Conservation (phyloP, 2,797 vertebrate genomes). For the Hemibagrus guttatus region DNA sequence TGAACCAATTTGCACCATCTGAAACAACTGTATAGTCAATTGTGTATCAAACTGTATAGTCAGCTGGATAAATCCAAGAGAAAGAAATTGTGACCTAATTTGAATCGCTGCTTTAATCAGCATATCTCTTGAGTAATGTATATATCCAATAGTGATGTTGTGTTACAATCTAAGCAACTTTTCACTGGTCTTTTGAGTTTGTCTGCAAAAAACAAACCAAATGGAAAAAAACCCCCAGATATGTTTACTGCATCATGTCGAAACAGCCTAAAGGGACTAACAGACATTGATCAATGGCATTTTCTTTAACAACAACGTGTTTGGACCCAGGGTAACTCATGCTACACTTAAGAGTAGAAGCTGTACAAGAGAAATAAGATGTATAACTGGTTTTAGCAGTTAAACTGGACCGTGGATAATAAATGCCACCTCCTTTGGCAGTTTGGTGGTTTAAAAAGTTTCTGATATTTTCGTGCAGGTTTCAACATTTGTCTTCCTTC, state of each 20-base stretch:
- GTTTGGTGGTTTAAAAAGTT: neutral
- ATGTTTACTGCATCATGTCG: neutral
- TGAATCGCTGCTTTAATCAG: neutral
- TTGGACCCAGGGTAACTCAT: neutral
- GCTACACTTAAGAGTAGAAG: neutral
- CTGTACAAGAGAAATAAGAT: neutral
- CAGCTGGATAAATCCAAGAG: no score
- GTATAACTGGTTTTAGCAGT: no score
- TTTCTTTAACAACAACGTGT: neutral
- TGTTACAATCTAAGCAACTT: neutral
- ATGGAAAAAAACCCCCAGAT: neutral
- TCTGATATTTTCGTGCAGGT: neutral
- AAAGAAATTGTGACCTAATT: neutral
- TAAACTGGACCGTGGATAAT: neutral
- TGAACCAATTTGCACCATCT: neutral
- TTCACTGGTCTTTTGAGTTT: neutral
- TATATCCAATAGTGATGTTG: no score
- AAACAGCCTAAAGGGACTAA: neutral
- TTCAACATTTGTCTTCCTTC: no score
- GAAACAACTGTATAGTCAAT: neutral
- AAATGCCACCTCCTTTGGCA: neutral
- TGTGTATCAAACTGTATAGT: neutral
- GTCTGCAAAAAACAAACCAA: neutral
- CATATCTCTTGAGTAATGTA: neutral
- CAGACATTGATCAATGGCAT: neutral